Conservation (phyloP, 2,888 invertebrate genomes). For the Eupithecia tripunctaria region DNA sequence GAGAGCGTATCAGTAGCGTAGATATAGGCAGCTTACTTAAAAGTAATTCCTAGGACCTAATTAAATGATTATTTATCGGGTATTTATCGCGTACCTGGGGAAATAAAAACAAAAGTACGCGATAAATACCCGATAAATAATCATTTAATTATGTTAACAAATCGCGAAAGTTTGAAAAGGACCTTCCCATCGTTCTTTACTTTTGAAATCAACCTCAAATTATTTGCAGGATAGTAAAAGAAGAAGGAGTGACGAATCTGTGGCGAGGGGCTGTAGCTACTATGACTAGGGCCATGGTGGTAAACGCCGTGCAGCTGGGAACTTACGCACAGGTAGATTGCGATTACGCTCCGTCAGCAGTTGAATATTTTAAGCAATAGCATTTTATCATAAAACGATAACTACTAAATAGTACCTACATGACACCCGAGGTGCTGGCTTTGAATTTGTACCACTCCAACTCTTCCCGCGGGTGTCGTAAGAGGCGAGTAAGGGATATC, state of each 20-base stretch:
- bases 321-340: slow-evolving; percentile 92
- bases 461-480: no score
- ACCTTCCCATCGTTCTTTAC: not conserved
- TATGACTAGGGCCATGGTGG: slow-evolving; percentile 96
- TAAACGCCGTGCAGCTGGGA: slow-evolving; percentile 98
- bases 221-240: slow-evolving; percentile 55
- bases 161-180: not conserved
- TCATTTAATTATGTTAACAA: no score
- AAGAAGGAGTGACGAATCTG: slow-evolving; percentile 88
- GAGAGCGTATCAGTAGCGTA: no score
- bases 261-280: slow-evolving; percentile 95
- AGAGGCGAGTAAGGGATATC: no score
- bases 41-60: no score
- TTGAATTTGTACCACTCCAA: no score
- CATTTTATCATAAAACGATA: not conserved
- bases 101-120: no score
- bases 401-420: no score
- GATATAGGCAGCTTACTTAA: not conserved
- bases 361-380: not conserved
- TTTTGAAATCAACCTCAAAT: not conserved
- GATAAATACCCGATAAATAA: no score
- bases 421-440: no score
- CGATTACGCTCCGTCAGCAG: not conserved
- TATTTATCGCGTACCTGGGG: no score
- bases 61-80: no score